These are phyloP conservation scores for Gymnobelideus leadbeateri DNA, from an alignment of 2,113 vertebrate genomes.

Conservation along the genomic window DNA sequence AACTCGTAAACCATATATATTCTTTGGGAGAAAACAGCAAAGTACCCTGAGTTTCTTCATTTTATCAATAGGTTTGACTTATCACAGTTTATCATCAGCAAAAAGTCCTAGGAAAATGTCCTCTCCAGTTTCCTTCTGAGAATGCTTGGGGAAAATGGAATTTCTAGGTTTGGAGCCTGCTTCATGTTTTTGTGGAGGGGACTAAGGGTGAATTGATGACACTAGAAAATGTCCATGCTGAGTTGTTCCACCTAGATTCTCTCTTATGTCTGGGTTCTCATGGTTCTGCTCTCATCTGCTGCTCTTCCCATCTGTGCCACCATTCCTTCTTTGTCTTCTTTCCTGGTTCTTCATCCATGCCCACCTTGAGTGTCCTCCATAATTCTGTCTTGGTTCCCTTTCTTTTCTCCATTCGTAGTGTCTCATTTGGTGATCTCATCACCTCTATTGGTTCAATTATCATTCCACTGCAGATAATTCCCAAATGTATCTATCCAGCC, in stretches of 20 bases:
- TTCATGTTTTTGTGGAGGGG: neutral
- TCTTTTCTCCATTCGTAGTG: neutral
- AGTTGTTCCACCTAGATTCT: neutral
- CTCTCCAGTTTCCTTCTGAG: neutral
- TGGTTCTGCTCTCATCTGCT: neutral
- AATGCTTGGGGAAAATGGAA: neutral
- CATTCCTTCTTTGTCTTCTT: neutral
- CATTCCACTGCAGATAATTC: neutral
- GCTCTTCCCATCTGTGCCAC: neutral
- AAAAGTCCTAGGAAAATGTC: neutral
- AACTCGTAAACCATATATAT: neutral
- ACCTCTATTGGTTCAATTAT: neutral
- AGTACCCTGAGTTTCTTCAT: neutral
- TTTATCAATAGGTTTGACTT: neutral
- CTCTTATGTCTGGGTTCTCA: neutral
- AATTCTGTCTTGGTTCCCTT: neutral
- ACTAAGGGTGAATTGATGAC: neutral
- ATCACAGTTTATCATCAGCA: neutral
- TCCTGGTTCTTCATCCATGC: neutral
- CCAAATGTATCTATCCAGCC: too few species aligned
- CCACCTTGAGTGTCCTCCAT: neutral
- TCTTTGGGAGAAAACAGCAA: neutral
- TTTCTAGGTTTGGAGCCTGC: neutral
- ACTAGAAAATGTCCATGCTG: neutral
- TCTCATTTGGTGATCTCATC: neutral